These are phyloP conservation scores for Vulpes vulpes DNA, from an alignment of 2,113 vertebrate species.

Conservation along the genomic window DNA sequence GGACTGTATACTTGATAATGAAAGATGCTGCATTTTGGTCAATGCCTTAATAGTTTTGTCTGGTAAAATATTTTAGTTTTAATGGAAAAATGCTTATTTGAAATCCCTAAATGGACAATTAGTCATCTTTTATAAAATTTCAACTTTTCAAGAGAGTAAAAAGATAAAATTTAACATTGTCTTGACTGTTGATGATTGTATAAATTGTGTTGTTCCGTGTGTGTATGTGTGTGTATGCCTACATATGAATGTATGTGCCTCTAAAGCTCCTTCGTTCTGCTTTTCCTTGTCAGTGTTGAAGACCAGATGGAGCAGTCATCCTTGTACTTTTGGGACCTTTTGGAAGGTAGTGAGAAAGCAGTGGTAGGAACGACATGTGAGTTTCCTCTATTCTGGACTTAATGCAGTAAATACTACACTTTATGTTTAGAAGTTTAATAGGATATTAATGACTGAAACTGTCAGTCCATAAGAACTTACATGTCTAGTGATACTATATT, in stretches of 20 bases:
- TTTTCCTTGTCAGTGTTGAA: slow-evolving; percentile 90
- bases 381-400: slow-evolving; percentile 79
- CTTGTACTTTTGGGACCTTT: slow-evolving; percentile 93
- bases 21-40: background rate
- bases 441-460: slow-evolving; percentile 6
- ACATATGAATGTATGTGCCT: background rate
- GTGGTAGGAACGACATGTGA: slow-evolving; percentile 97
- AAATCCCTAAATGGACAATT: background rate
- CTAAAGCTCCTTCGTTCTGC: slow-evolving; percentile 73
- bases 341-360: slow-evolving; percentile 95
- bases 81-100: slow-evolving; percentile 47
- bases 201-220: background rate
- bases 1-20: background rate
- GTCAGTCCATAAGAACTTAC: slow-evolving; percentile 61
- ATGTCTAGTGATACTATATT: background rate
- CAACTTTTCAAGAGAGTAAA: slow-evolving; percentile 28
- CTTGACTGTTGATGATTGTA: background rate
- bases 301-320: slow-evolving; percentile 95
- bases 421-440: slow-evolving; percentile 54
- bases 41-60: background rate
- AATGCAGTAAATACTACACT: slow-evolving; percentile 44
- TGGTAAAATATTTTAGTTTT: slow-evolving; percentile 58
- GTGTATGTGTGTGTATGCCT: background rate
- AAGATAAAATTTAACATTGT: background rate
- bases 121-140: background rate